These are phyloP conservation scores for Diplolepis rosae DNA, from an alignment of 2,888 invertebrate genomes.

Conservation along the genomic window DNA sequence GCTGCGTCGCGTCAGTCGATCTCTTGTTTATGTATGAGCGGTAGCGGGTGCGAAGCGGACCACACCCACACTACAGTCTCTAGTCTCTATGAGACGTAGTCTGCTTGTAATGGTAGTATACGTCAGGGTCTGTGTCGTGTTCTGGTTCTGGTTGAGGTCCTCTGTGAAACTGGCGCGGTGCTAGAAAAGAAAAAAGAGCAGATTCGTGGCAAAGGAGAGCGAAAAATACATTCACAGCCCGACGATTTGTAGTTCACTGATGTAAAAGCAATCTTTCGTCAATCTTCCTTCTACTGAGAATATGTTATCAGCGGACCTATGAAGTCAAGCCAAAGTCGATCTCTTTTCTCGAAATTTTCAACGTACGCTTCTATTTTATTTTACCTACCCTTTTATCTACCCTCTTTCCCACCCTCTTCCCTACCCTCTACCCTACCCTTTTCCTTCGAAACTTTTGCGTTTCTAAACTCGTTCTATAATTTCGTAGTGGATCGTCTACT, in stretches of 20 bases:
- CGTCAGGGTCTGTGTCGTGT: conserved; percentile 37
- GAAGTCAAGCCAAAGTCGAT: conserved; percentile 41
- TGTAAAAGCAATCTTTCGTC: conserved; percentile 69
- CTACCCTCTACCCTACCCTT: too few relatives aligned
- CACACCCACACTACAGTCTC: conserved; percentile 59
- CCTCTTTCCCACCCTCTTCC: too few relatives aligned
- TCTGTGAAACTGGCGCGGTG: conserved; percentile 53
- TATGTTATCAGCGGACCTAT: conserved; percentile 63
- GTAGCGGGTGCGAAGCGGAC: conserved; percentile 69
- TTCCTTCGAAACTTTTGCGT: conserved; percentile 40
- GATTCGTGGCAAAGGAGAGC: conserved; percentile 7
- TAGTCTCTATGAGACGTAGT: conserved; percentile 51
- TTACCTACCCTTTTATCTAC: conserved; percentile 32
- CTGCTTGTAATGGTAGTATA: conserved; percentile 48
- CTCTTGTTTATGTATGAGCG: conserved; percentile 74
- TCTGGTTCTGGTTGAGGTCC: conserved; percentile 44
- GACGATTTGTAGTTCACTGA: conserved; percentile 55
- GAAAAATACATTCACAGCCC: conserved; percentile 57
- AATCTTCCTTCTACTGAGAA: conserved; percentile 64
- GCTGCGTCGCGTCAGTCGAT: conserved; percentile 69
- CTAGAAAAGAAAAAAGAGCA: conserved; percentile 54
- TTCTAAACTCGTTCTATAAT: conserved; percentile 34
- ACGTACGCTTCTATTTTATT: conserved; percentile 32
- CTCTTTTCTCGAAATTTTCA: conserved; percentile 40
- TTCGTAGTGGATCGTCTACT: conserved; percentile 23